A percentile compares a stretch with the other conserved stretches of the same genome.
These are phyloP conservation scores for Falco punctatus DNA, from an alignment of 2,113 vertebrate species.

Conservation along the genomic window DNA sequence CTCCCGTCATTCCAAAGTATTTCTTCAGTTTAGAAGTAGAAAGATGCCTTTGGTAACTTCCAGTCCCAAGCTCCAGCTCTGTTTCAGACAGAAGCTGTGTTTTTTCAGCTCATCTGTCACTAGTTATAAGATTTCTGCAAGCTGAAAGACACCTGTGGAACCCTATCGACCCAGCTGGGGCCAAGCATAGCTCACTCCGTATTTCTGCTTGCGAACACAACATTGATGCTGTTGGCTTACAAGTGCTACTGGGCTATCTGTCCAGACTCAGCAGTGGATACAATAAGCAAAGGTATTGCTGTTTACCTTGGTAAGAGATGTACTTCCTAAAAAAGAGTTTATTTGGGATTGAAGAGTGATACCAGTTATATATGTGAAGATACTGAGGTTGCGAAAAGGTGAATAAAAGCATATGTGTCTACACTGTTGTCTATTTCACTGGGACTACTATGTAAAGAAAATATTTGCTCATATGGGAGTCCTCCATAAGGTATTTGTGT, in stretches of 20 bases:
- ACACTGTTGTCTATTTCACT: neutral
- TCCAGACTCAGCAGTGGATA: neutral
- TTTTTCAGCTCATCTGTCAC: neutral
- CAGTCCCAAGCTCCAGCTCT: neutral
- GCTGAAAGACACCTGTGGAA: neutral
- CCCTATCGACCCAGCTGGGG: neutral
- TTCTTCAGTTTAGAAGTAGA: neutral
- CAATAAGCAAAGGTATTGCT: neutral
- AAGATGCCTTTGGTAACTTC: neutral
- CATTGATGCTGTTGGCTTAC: neutral
- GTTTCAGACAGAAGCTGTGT: neutral
- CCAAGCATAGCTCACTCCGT: neutral
- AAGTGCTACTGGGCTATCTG: neutral
- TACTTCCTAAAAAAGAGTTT: neutral
- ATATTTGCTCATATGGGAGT: neutral
- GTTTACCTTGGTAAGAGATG: neutral
- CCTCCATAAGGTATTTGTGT: neutral
- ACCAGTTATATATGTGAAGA: rapidly evolving
- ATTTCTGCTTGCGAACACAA: neutral
- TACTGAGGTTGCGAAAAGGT: neutral
- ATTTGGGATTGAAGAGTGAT: neutral
- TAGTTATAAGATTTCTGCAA: neutral
- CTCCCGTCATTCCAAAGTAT: neutral
- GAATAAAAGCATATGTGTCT: neutral
- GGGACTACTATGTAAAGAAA: neutral